Percentiles rank a stretch among this genome's conserved stretches.
Evolutionary conservation across 37 sponge, comb jelly and placozoan species (phyloP).

Genomic region (Ephydatia muelleri): DNA sequence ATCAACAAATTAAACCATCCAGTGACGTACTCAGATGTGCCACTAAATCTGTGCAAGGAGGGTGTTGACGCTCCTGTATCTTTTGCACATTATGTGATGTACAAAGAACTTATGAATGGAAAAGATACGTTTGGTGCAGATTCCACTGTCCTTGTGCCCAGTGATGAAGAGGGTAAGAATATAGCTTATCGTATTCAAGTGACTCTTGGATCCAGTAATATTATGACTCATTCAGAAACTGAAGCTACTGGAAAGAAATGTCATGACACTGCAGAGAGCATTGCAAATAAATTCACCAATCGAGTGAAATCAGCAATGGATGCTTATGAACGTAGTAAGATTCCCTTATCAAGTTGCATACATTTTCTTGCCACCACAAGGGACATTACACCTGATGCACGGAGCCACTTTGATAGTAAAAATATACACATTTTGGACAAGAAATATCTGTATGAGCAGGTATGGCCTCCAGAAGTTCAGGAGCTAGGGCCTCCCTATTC

Average conservation of each 20-base stretch:
- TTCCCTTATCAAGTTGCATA: background rate
- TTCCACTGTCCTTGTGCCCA: background rate
- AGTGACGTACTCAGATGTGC: background rate
- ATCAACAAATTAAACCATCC: background rate
- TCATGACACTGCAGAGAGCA: slow-evolving; percentile 1
- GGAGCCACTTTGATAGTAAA: background rate
- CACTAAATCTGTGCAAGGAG: background rate
- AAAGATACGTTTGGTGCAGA: slow-evolving; percentile 1
- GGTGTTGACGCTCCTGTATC: background rate
- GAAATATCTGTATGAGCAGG: background rate
- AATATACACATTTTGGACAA: background rate
- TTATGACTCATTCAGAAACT: background rate
- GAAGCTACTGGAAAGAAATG: background rate
- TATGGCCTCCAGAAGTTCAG: background rate
- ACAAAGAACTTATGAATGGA: background rate
- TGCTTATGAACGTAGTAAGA: background rate
- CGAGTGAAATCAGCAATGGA: background rate
- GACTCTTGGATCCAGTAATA: background rate
- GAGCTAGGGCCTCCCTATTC: background rate
- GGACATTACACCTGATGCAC: slow-evolving; percentile 1
- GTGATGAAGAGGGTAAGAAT: background rate
- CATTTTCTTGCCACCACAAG: background rate
- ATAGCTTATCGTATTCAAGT: background rate
- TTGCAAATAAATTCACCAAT: background rate
- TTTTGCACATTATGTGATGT: background rate